Evolutionary conservation across 1,140 invertebrate species (phyloP).

Genomic region (Littorina saxatilis): DNA sequence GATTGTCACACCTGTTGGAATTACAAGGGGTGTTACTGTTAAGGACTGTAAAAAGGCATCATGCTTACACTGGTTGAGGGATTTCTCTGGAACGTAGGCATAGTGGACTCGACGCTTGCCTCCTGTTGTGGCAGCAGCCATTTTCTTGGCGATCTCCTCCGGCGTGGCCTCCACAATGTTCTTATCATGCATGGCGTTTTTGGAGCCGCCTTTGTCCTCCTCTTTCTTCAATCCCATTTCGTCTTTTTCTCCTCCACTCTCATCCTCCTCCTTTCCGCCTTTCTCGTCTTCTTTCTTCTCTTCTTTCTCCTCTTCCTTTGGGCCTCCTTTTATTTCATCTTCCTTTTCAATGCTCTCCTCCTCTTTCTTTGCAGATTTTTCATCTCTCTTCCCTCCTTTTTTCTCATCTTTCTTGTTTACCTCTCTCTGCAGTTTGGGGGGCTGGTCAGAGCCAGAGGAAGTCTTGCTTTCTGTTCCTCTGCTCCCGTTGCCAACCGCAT

Average conservation of each 20-base stretch:
- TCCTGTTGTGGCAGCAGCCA: slow-evolving; percentile 15
- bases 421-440: slow-evolving; percentile 23
- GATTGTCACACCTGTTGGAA: too few relatives aligned
- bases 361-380: neutral
- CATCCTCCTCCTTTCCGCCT: neutral
- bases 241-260: neutral
- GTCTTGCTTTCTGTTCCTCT: neutral
- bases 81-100: slow-evolving; percentile 48
- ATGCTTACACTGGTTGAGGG: slow-evolving; percentile 45
- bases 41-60: neutral
- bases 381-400: neutral
- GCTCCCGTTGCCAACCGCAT: neutral
- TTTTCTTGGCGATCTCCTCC: slow-evolving; percentile 35
- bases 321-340: too few relatives aligned
- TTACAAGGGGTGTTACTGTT: too few relatives aligned
- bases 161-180: slow-evolving; percentile 33
- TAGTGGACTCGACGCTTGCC: slow-evolving; percentile 36
- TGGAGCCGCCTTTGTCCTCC: neutral
- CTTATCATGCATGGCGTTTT: neutral
- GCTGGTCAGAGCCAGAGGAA: neutral
- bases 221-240: neutral
- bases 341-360: neutral
- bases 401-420: slow-evolving; percentile 24
- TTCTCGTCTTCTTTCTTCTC: slow-evolving; percentile 15
- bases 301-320: slow-evolving; percentile 13